Conservation (phyloP, 2,797 vertebrate species). For the Galago senegalensis region DNA sequence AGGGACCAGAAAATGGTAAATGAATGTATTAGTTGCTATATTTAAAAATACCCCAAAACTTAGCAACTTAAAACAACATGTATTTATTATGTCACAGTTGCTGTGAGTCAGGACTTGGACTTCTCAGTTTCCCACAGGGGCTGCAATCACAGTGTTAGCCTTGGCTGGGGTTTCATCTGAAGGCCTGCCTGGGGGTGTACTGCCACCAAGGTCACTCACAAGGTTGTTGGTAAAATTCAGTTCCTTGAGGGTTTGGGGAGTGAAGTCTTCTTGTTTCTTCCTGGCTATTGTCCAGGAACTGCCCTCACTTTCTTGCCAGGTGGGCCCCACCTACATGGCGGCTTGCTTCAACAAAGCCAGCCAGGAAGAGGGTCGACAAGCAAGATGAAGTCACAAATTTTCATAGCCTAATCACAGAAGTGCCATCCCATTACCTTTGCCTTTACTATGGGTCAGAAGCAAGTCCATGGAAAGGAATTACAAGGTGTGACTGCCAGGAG, state of each 20-base stretch:
- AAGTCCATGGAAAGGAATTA: neutral
- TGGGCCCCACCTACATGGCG: neutral
- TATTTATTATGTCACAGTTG: neutral
- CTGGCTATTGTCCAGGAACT: neutral
- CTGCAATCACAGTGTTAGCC: neutral
- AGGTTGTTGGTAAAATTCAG: neutral
- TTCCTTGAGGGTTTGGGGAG: neutral
- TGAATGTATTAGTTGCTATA: neutral
- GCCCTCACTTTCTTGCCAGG: neutral
- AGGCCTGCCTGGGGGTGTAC: neutral
- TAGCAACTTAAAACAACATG: neutral
- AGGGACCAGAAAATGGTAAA: constrained; percentile 17
- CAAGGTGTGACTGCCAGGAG: neutral
- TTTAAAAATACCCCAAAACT: neutral
- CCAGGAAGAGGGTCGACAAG: neutral
- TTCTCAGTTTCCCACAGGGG: neutral
- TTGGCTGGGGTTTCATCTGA: neutral
- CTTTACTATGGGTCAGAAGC: neutral
- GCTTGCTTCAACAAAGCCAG: neutral
- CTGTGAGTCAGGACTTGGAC: neutral
- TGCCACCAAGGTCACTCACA: neutral
- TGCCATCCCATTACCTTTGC: neutral
- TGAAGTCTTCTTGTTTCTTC: neutral
- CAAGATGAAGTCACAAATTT: neutral
- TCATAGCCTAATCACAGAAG: neutral